Percentiles rank a stretch among this genome's conserved stretches.
Evolutionary conservation across 2,888 invertebrate genomes (phyloP).

Genomic region (Macrostomum cliftonense): DNA sequence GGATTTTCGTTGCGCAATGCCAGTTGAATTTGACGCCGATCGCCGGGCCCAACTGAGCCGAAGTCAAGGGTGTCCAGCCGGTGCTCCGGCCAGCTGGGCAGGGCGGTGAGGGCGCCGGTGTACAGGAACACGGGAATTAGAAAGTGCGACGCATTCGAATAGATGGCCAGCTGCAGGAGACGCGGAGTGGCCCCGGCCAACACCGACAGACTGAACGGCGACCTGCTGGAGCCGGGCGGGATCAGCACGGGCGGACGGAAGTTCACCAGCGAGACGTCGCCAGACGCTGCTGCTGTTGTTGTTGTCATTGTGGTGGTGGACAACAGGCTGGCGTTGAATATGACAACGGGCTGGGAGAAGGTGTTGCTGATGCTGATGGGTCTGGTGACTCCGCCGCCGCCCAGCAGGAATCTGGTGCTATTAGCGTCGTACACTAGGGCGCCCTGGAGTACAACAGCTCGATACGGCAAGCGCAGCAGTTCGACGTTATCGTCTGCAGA

Average conservation of each 20-base stretch:
- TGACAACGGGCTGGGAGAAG: slow-evolving; percentile 52
- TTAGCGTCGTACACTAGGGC: slow-evolving; percentile 37
- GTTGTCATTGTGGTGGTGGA: no score
- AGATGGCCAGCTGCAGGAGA: slow-evolving; percentile 44
- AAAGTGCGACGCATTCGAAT: slow-evolving; percentile 56
- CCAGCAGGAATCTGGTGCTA: slow-evolving; percentile 37
- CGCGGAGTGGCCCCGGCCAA: neutral
- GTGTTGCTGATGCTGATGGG: slow-evolving; percentile 49
- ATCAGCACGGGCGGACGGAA: neutral
- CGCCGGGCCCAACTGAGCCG: slow-evolving; percentile 41
- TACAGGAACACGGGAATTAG: slow-evolving; percentile 53
- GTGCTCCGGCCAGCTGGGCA: slow-evolving; percentile 36
- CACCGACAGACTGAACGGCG: slow-evolving; percentile 3
- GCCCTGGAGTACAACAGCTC: slow-evolving; percentile 40
- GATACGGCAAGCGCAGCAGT: slow-evolving; percentile 49
- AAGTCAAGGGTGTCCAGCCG: slow-evolving; percentile 40
- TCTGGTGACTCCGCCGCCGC: no score
- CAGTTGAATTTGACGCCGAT: slow-evolving; percentile 52
- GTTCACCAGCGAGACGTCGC: no score
- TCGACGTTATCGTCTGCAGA: slow-evolving; percentile 14
- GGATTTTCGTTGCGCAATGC: slow-evolving; percentile 57
- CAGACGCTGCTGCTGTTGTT: no score
- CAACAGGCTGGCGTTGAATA: slow-evolving; percentile 51
- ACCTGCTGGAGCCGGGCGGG: neutral
- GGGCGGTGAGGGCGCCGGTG: slow-evolving; percentile 49